Percentiles rank a stretch among this genome's conserved stretches.
phyloP scores from a whole-genome alignment of 2,113 vertebrate genomes.

The Rostratula benghalensis region DNA sequence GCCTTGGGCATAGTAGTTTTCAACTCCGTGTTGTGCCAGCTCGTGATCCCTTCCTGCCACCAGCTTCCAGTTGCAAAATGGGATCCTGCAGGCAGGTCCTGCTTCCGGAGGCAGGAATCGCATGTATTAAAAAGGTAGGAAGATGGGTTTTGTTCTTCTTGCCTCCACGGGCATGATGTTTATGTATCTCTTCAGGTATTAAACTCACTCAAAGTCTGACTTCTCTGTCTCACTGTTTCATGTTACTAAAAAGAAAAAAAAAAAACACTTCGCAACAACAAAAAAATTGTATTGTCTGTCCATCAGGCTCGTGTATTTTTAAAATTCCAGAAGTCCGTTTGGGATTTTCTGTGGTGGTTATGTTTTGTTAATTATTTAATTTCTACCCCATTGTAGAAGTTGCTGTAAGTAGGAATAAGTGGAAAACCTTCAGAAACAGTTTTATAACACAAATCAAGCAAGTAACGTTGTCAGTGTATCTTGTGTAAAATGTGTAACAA shows the following conservation, averaged over 20 bases:
- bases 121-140: not conserved
- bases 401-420: slow-evolving; percentile 23
- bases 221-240: slow-evolving; percentile 10
- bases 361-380: not conserved
- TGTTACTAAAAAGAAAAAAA: not conserved
- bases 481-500: slow-evolving; percentile 24
- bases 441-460: not conserved
- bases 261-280: not conserved
- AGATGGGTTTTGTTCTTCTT: not conserved
- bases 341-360: slow-evolving; percentile 1
- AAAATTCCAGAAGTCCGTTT: not conserved
- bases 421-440: slow-evolving; percentile 21
- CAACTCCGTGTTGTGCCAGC: not conserved
- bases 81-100: slow-evolving; percentile 49
- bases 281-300: not conserved
- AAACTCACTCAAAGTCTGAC: not conserved
- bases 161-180: not conserved
- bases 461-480: slow-evolving; percentile 4
- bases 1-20: not conserved
- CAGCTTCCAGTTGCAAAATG: not conserved
- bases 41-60: not conserved
- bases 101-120: not conserved
- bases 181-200: slow-evolving; percentile 30
- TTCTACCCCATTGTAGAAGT: slow-evolving; percentile 19
- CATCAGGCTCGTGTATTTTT: not conserved